Percentiles rank a stretch among this genome's conserved stretches.
phyloP scores from a whole-genome alignment of 2,113 vertebrate genomes.

The Propithecus coquereli region DNA sequence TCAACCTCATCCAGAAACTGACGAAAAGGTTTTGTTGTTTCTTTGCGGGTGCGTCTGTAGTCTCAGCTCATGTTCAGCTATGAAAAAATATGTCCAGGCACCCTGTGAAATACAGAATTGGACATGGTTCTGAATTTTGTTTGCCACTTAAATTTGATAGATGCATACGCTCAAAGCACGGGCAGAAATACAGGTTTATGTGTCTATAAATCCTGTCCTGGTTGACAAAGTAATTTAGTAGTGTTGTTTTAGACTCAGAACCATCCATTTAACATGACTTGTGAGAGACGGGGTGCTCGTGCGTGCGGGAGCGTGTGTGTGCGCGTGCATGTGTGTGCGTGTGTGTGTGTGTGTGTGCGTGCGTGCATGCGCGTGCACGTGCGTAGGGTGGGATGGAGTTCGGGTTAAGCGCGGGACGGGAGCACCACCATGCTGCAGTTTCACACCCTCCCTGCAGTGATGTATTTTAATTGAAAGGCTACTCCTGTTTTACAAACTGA shows the following conservation, averaged over 20 bases:
- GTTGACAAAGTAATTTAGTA: not conserved
- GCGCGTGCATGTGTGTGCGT: too few relatives aligned
- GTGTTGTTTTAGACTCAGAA: not conserved
- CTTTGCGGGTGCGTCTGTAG: not conserved
- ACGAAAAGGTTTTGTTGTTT: not conserved
- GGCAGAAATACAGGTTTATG: slow-evolving; percentile 6
- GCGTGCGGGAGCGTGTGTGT: fast-evolving
- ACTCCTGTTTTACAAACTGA: not conserved
- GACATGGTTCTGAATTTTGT: not conserved
- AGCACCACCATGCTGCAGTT: not conserved
- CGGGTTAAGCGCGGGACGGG: too few relatives aligned
- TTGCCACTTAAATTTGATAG: not conserved
- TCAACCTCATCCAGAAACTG: slow-evolving; percentile 5
- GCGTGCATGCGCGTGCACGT: not conserved
- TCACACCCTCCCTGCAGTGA: not conserved
- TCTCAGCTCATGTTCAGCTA: not conserved
- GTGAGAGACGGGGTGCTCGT: not conserved
- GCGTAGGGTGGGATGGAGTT: fast-evolving
- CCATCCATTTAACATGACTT: not conserved
- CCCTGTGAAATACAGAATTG: not conserved
- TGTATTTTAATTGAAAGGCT: not conserved
- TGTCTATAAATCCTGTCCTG: not conserved
- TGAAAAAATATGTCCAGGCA: not conserved
- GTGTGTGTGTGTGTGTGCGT: fast-evolving
- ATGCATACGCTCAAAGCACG: not conserved